Base-by-base conservation (phyloP, 2,797 vertebrate genomes). In the Crocodylus rhombifer region DNA sequence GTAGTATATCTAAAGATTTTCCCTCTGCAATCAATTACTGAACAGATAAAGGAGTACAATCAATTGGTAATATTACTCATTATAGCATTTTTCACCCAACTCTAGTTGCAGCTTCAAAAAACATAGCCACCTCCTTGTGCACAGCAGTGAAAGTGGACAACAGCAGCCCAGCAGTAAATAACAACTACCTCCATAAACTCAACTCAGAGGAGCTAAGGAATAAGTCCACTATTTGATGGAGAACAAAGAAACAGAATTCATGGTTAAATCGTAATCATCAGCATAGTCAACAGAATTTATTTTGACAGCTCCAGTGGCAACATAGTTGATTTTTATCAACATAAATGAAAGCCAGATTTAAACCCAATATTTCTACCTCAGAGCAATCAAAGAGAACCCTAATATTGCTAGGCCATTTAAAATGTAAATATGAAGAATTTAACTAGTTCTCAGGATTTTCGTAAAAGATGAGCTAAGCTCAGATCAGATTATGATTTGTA, bases 1-100 rank as follows among this genome's bases (percentile, higher is more conserved):
- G 95, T 95, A 94, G 88, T 77, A 92, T 17, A 0, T 94, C 84
- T 76, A 90, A 96, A 88, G 81, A 89, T 95, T 88, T 94, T 80
- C 78, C 51, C 64, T 90, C 91, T 95, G 91, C 95, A 95, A 97
- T 96, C 94, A 97, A 97, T 97, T 91, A 96, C 94, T 97, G 91
- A 97, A 92, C 61, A 92, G 94, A 94, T 93, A 92, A 92, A 95
- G 57, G 84, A 83, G 76, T 78, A 94, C 94, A 95, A 97, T 87
- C 91, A 94, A 90, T 86, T 91, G 90, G 92, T 87, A 95, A 42
- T 94, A 94, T 95, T 95, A 94, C 95, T 95, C 64, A 96, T 89
- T 33, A 55, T 15, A 62, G 95, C 42, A 80, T 2, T 56, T 73
- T 81, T 95, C 55, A 71, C 73, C 64, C 88, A 78, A 69, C 80